These are phyloP conservation scores for Harpagus bidentatus DNA, from an alignment of 2,113 vertebrate genomes.

Conservation along the genomic window DNA sequence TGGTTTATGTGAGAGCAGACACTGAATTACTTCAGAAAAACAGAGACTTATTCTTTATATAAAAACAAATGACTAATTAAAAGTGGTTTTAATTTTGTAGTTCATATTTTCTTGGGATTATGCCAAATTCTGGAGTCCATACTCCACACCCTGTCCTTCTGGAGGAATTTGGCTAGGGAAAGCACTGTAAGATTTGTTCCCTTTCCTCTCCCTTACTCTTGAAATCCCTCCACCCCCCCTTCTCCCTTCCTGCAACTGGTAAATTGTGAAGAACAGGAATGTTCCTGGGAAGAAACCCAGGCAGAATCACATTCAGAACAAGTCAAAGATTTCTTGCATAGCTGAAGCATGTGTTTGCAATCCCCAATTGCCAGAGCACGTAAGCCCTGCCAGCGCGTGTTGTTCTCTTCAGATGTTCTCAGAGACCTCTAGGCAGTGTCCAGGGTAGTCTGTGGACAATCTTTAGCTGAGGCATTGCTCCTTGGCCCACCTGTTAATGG, in stretches of 20 bases:
- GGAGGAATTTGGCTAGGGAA: conserved; percentile 30
- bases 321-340: conserved; percentile 65
- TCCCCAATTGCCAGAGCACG: neutral
- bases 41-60: neutral
- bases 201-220: conserved; percentile 16
- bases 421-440: conserved; percentile 1
- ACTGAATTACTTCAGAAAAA: conserved; percentile 1
- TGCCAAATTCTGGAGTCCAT: conserved; percentile 3
- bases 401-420: conserved; percentile 48
- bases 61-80: conserved; percentile 37
- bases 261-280: conserved; percentile 53
- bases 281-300: conserved; percentile 67
- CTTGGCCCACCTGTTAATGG: neutral
- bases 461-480: neutral
- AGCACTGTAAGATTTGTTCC: neutral
- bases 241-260: conserved; percentile 49
- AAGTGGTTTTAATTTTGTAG: conserved; percentile 31
- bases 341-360: conserved; percentile 67
- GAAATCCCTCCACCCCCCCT: neutral
- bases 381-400: conserved; percentile 29
- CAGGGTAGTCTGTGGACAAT: neutral
- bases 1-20: conserved; percentile 12
- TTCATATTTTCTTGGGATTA: neutral
- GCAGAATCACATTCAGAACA: conserved; percentile 56
- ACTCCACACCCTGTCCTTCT: conserved; percentile 38